These are phyloP conservation scores for Theocolax elegans DNA, from an alignment of 1,140 invertebrate genomes.

Conservation along the genomic window DNA sequence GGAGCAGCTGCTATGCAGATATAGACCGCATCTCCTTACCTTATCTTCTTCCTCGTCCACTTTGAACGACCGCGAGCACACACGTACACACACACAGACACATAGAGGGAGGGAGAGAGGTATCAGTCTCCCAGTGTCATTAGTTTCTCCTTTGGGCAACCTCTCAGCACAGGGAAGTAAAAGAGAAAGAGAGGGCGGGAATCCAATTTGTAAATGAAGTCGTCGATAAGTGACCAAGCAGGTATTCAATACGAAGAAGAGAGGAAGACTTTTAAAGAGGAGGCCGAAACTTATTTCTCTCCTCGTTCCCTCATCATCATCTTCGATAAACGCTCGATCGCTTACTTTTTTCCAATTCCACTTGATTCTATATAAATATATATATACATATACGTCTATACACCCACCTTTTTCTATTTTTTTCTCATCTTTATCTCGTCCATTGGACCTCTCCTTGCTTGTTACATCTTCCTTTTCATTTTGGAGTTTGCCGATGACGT, in stretches of 20 bases:
- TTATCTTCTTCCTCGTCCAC: constrained; percentile 11
- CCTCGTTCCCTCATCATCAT: constrained; percentile 2
- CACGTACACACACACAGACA: too few species aligned
- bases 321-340: constrained; percentile 17
- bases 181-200: constrained; percentile 42
- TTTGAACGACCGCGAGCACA: constrained; percentile 11
- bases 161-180: constrained; percentile 28
- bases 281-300: constrained; percentile 25
- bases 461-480: not conserved
- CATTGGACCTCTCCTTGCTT: not conserved
- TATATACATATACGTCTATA: not conserved
- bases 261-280: not conserved
- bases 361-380: not conserved
- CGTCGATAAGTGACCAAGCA: constrained; percentile 57
- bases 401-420: not conserved
- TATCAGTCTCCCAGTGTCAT: constrained; percentile 50
- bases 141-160: constrained; percentile 51
- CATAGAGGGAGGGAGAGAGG: too few species aligned
- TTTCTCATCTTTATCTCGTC: not conserved
- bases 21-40: not conserved
- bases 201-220: constrained; percentile 62
- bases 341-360: constrained; percentile 24
- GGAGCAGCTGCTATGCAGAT: not conserved
- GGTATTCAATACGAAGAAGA: constrained; percentile 46
- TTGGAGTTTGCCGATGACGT: not conserved